Percentiles rank a stretch among this genome's conserved stretches.
Conservation (phyloP, 2,888 invertebrate genomes). For the Ptychoptera contaminata region DNA sequence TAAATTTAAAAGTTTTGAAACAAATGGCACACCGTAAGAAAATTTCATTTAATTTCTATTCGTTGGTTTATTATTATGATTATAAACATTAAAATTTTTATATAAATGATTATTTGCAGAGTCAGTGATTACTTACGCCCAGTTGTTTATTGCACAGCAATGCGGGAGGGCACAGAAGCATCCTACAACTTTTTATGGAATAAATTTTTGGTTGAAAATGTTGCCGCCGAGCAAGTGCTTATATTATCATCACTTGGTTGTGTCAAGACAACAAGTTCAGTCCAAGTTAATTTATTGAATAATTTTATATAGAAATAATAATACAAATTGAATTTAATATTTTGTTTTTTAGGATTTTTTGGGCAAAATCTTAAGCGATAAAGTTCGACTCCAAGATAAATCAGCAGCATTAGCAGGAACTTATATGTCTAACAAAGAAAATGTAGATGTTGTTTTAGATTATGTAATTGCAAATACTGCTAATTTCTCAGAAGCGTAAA, state of each 20-base stretch:
- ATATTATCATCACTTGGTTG: slow-evolving; percentile 55
- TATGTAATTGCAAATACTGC: slow-evolving; percentile 25
- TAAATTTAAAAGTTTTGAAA: slow-evolving; percentile 22
- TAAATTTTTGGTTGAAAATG: slow-evolving; percentile 39
- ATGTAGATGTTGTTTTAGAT: slow-evolving; percentile 37
- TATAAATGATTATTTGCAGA: too few relatives aligned
- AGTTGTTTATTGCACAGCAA: slow-evolving; percentile 59
- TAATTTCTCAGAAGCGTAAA: slow-evolving; percentile 21
- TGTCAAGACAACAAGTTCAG: slow-evolving; percentile 32
- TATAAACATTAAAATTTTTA: too few relatives aligned
- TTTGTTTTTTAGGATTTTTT: slow-evolving; percentile 26
- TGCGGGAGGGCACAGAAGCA: slow-evolving; percentile 41
- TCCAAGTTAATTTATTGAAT: slow-evolving; percentile 30
- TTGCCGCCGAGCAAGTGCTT: slow-evolving; percentile 51
- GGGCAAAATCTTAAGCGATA: slow-evolving; percentile 31
- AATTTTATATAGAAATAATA: neutral
- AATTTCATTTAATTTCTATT: neutral
- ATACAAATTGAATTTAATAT: neutral
- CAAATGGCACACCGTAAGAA: neutral
- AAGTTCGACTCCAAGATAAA: slow-evolving; percentile 26
- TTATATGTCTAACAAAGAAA: slow-evolving; percentile 35
- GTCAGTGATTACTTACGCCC: slow-evolving; percentile 47
- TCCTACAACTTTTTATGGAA: slow-evolving; percentile 52
- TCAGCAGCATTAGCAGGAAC: slow-evolving; percentile 29
- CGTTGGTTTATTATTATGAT: neutral